Base-by-base conservation (phyloP, 2,797 vertebrate genomes). In the Zenarchopterus dispar region DNA sequence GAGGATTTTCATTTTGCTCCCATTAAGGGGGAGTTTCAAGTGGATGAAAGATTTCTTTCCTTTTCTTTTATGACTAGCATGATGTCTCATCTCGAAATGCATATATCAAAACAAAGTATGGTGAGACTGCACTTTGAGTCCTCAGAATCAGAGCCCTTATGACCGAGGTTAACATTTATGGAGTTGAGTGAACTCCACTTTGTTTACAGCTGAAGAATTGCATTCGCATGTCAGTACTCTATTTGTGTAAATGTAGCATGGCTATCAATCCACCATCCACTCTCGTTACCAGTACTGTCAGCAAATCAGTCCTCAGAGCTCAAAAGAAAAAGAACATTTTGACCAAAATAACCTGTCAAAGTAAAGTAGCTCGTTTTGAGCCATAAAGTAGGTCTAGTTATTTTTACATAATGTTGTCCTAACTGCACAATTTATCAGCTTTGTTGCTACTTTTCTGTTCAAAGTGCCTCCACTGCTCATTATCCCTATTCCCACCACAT, bases 371-470 rank as follows among this genome's bases (percentile, higher is more conserved):
- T 45, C 39, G 31, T 48, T 33, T 48, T 51, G 22, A 44, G 50
- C 43, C 61, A 16, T 31, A 18, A 46, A 47, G 31, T 19, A 39
- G 43, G 16, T 2, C 31, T 52, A 26, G 11, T 53, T 23, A 50
- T 48, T 46, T 56, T 49, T 31, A 56, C 57, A 66, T 33, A 49
- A 42, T 39, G 63, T 41, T 61, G 24, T 65, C 59, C 52, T 54
- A 64, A 59, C 43, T 26, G 21, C 59, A 33, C 42, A 56, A 46
- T 56, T 73, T 39, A 47, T 56, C 42, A 51, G 28, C 52, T 56
- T 73, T 56, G 46, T 61, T 61, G 39, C 56, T 55, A 28, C 36
- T 50, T 54, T 52, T 42, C 44, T 50, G 41, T 50, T 67, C 54
- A 42, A 50, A 65, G 53, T 22, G 45, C 17, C 22, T 48, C 15